Base-by-base conservation (phyloP, 2,113 vertebrate species). In the Laterallus jamaicensis region DNA sequence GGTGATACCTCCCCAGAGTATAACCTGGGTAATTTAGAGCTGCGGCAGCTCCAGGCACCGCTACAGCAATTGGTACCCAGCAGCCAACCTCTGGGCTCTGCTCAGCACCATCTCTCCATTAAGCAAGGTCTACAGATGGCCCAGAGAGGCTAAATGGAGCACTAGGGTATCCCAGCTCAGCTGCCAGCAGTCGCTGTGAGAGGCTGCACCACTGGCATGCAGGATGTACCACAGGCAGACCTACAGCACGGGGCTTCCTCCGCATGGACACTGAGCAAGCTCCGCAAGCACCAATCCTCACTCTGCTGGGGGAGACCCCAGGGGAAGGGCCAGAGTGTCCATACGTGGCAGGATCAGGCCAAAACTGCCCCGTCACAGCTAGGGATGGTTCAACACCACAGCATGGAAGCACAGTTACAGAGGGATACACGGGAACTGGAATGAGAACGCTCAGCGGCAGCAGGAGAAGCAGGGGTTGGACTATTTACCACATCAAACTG, bases 331-430 rank as follows among this genome's bases (percentile, higher is more conserved):
- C 35, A 78, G 42, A 24, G 31, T 16, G 6, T n/a, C 56, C 32
- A 15, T 11, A 32, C 49, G 19, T 5, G 3, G 9, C 66, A 70
- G 70, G 52, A 29, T 74, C 42, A 14, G 52, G 31, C 10, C 24
- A 26, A 31, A 69, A 66, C 18, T 3, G 2, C 9, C 47, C 31
- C 5, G 0, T 69, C 31, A 15, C 2, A 1, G 7, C 25, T 37
- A 37, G 8, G 21, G n/a, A 13, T 18, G 16, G 44, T 22, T 74
- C 63, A 80, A 49, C 52, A 56, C 12, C 20, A 10, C 25, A 39
- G 44, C 66, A 59, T 2, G 3, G 25, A 88, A 29, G 25, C 26
- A 2, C 29, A 35, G 54, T 44, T 79, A 50, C 31, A 28, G 21
- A 78, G 29, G 40, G 47, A 37, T 5, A 39, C 4, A 20, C 5